These are phyloP conservation scores for Lutjanus campechanus DNA, from an alignment of 2,797 vertebrate species.

Conservation along the genomic window DNA sequence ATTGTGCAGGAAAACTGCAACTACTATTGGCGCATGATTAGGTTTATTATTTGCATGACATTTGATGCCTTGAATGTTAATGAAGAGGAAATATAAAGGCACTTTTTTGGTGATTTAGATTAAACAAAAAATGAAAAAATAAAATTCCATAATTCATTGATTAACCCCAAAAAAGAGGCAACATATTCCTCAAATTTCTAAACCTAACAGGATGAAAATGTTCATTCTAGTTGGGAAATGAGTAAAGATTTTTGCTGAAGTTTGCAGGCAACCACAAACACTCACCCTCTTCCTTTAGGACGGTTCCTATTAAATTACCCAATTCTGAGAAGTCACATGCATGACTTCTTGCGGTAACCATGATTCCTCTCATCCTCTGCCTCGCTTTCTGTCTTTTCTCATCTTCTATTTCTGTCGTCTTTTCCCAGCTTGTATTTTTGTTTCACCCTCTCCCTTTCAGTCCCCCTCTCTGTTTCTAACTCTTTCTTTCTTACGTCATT, in stretches of 20 bases:
- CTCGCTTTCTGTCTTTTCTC: constrained; percentile 17
- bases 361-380: constrained; percentile 22
- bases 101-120: constrained; percentile 29
- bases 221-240: constrained; percentile 33
- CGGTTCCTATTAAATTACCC: constrained; percentile 51
- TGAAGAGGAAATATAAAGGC: constrained; percentile 22
- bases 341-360: constrained; percentile 45
- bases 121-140: neutral
- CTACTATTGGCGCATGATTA: constrained; percentile 32
- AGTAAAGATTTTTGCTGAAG: constrained; percentile 34
- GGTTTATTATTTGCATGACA: constrained; percentile 37
- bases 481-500: constrained; percentile 56
- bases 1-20: constrained; percentile 10
- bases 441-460: constrained; percentile 24
- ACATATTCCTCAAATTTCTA: neutral
- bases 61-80: constrained; percentile 32
- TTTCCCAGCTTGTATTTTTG: constrained; percentile 41
- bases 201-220: constrained; percentile 24
- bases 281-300: constrained; percentile 20
- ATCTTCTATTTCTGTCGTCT: constrained; percentile 46
- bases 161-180: neutral
- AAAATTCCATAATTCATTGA: constrained; percentile 10
- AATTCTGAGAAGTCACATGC: constrained; percentile 53
- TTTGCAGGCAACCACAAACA: constrained; percentile 31
- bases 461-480: constrained; percentile 29